phyloP scores from a whole-genome alignment of 2,113 vertebrate genomes.

The Grammatotria lemairii region DNA sequence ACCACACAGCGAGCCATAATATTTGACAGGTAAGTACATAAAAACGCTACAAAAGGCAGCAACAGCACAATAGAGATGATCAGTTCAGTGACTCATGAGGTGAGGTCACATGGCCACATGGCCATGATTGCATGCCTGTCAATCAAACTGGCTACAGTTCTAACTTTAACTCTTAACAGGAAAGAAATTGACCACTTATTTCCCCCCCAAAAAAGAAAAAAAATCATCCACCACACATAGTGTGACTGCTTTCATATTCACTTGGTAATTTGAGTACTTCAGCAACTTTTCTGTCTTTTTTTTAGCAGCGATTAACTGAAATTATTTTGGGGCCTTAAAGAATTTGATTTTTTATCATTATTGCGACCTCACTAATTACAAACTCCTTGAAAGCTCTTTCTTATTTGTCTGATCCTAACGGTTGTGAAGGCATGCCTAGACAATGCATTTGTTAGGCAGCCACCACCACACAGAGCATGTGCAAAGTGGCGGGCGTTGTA shows the following conservation, averaged over 20 bases:
- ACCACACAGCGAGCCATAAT: background rate
- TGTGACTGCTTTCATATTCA: background rate
- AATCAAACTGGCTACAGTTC: background rate
- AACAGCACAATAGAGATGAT: background rate
- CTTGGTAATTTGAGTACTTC: background rate
- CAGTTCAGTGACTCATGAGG: background rate
- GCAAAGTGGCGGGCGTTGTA: background rate
- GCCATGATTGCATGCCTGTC: background rate
- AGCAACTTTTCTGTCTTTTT: background rate
- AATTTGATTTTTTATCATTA: background rate
- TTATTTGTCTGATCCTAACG: background rate
- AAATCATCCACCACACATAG: background rate
- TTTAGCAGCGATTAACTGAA: background rate
- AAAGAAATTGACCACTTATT: background rate
- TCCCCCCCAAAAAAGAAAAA: fast-evolving
- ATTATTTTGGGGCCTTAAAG: background rate
- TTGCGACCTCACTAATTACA: background rate
- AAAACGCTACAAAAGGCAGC: background rate
- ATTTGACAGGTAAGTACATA: background rate
- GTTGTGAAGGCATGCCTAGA: background rate
- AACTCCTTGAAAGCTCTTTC: background rate
- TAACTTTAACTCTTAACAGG: background rate
- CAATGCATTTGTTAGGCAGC: background rate
- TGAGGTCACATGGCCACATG: background rate
- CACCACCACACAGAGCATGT: background rate